phyloP scores from a whole-genome alignment of 2,888 invertebrate species.

The Mamestra brassicae region DNA sequence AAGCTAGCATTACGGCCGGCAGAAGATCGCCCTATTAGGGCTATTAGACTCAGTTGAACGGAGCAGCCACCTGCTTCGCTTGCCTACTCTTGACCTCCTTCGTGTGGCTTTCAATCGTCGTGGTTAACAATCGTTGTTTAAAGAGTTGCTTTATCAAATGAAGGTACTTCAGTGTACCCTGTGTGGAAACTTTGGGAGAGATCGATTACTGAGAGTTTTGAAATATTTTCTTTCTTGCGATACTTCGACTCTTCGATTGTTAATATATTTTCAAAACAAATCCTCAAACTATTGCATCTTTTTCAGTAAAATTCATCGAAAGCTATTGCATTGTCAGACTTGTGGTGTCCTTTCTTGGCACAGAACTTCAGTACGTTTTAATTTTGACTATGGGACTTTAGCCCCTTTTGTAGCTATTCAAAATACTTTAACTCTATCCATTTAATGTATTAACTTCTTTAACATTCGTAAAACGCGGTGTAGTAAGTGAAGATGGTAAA shows the following conservation, averaged over 20 bases:
- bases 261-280: no score
- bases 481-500: neutral
- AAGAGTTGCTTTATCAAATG: conserved; percentile 13
- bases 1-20: neutral
- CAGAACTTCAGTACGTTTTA: neutral
- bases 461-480: neutral
- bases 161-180: neutral
- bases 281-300: no score
- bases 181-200: neutral
- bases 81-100: conserved; percentile 54
- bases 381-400: neutral
- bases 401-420: neutral
- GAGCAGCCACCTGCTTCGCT: conserved; percentile 50
- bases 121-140: conserved; percentile 27
- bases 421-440: neutral
- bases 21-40: conserved; percentile 55
- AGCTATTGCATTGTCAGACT: neutral
- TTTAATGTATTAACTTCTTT: neutral
- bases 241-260: no score
- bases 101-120: conserved; percentile 30
- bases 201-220: neutral
- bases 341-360: no score
- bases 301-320: neutral
- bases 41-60: conserved; percentile 49
- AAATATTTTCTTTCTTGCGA: no score